Conservation (phyloP, 1,140 invertebrate species). For the Asbolus verrucosus region DNA sequence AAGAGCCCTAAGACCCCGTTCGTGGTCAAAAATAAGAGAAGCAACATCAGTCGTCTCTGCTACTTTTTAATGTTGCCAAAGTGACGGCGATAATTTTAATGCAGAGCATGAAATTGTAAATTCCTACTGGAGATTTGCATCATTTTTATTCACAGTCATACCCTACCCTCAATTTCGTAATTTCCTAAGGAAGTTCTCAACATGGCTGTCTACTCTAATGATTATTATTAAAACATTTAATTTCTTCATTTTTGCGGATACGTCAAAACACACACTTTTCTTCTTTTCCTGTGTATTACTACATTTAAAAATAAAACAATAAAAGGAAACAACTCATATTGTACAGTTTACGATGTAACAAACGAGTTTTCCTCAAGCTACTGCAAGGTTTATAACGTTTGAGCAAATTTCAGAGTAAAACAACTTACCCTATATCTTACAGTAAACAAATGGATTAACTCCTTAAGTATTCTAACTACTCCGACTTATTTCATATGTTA, state of each 20-base stretch:
- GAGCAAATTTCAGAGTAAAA: constrained; percentile 38
- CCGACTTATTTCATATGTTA: constrained; percentile 40
- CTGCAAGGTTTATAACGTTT: constrained; percentile 42
- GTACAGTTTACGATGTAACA: constrained; percentile 28
- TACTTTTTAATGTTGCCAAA: not conserved
- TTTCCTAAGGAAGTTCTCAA: constrained; percentile 20
- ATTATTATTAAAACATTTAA: constrained; percentile 30
- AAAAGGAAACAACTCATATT: constrained; percentile 24
- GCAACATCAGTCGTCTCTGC: too few relatives aligned
- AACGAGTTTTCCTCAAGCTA: constrained; percentile 24
- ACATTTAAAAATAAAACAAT: constrained; percentile 26
- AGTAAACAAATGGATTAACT: constrained; percentile 43
- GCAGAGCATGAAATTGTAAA: constrained; percentile 18
- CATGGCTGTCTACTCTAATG: constrained; percentile 9
- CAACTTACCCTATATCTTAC: constrained; percentile 40
- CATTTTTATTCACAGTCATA: constrained; percentile 30
- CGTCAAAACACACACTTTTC: not conserved
- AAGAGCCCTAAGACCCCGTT: too few relatives aligned
- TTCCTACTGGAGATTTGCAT: constrained; percentile 20
- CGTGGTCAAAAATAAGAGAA: too few relatives aligned
- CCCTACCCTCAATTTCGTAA: constrained; percentile 15
- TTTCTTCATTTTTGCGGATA: not conserved
- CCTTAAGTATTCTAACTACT: constrained; percentile 43
- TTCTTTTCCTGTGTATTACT: constrained; percentile 13
- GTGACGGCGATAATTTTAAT: constrained; percentile 12